phyloP scores from a whole-genome alignment of 2,888 invertebrate genomes.

The Catonia carolina region DNA sequence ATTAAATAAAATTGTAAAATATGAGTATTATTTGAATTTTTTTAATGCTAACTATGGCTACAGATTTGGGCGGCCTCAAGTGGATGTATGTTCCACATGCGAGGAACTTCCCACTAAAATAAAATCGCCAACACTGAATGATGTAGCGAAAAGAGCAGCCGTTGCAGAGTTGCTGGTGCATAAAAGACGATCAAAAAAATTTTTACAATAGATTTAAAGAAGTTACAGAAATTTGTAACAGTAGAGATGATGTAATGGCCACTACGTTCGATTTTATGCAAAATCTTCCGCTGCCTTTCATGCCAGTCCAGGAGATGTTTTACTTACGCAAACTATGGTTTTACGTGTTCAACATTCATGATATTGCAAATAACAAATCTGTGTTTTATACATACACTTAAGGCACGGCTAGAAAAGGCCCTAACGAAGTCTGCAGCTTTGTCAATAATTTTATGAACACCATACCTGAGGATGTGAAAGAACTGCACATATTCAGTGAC shows the following conservation, averaged over 20 bases:
- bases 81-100: too few species aligned
- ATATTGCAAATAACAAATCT: slow-evolving; percentile 28
- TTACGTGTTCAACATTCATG: slow-evolving; percentile 29
- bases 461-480: background rate
- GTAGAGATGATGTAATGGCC: background rate
- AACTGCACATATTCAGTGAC: slow-evolving; percentile 33
- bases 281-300: slow-evolving; percentile 11
- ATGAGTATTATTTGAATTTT: too few species aligned
- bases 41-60: too few species aligned
- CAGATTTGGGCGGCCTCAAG: too few species aligned
- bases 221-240: slow-evolving; percentile 24
- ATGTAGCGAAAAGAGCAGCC: background rate
- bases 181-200: slow-evolving; percentile 12
- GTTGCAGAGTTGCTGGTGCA: slow-evolving; percentile 11
- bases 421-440: slow-evolving; percentile 25
- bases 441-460: background rate
- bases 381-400: slow-evolving; percentile 33
- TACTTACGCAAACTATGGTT: slow-evolving; percentile 19
- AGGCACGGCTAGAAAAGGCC: slow-evolving; percentile 28
- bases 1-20: too few species aligned
- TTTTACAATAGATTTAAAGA: slow-evolving; percentile 27
- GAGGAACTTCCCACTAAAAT: too few species aligned
- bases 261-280: slow-evolving; percentile 16
- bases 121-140: too few species aligned
- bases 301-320: slow-evolving; percentile 13